Evolutionary conservation across 2,113 vertebrate genomes (phyloP), one percentile per base, ranked within the genome.

Genomic region (Epinephelus lanceolatus): DNA sequence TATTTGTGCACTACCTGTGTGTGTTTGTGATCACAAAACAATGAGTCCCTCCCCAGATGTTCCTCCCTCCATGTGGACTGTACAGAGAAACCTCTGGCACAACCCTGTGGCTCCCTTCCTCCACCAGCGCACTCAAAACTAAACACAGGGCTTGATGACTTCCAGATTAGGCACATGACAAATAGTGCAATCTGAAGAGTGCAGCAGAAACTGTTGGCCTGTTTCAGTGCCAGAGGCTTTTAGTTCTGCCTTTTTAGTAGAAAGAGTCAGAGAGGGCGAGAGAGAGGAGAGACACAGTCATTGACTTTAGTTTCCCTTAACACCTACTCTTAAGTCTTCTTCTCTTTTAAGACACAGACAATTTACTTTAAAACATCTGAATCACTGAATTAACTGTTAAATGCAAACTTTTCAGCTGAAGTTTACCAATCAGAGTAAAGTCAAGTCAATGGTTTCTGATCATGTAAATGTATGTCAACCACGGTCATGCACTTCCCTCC

Each of bases 131-230:
- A 5, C 85, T 83, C 76, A 59, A 51, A 84, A 85, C 86, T 45
- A 88, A 90, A 91, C 86, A 86, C 78, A 25, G 75, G 13, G 42
- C 61, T 40, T 93, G 90, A 93, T 92, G 83, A 84, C 83, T 93
- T 93, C 90, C 92, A 92, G 91, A 92, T 91, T 83, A 81, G 71
- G 45, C 80, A 71, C 81, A 79, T 88, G 86, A 88, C 85, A 76
- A 85, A 89, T 80, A 30, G 51, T 77, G 81, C 76, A 74, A 78
- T 84, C 75, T 59, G 71, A 78, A 70, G 55, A 84, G 80, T 25
- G 25, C 79, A 75, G 76, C 79, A 80, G 66, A 83, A 71, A 83
- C 30, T 18, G 25, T 19, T 57, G 80, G 60, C 62, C 73, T 5
- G 51, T 66, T 70, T 81, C 47, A 21, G 47, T 11, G 65, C 83